phyloP scores from a whole-genome alignment of 2,888 invertebrate species.

The Scaptodrosophila latifasciaeformis region DNA sequence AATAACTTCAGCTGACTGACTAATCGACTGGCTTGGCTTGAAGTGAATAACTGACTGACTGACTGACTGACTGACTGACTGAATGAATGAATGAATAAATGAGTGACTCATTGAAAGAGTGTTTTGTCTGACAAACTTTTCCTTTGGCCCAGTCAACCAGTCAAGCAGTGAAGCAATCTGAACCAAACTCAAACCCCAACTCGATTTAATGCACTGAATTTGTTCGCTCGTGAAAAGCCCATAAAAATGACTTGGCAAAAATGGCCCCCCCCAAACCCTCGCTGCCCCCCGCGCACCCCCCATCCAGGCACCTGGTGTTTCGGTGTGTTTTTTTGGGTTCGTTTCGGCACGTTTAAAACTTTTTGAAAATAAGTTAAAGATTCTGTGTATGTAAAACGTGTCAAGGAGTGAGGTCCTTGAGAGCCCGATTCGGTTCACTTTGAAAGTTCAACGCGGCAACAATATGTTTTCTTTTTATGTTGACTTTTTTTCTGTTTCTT shows the following conservation, averaged over 20 bases:
- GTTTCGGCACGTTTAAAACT: slow-evolving; percentile 51
- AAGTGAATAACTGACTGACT: too few species aligned
- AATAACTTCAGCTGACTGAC: too few species aligned
- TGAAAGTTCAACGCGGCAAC: background rate
- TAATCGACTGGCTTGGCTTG: too few species aligned
- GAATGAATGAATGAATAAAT: too few species aligned
- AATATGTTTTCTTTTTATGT: background rate
- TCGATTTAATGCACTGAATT: background rate
- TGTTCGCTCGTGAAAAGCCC: background rate
- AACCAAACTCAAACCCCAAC: too few species aligned
- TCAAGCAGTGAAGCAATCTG: too few species aligned
- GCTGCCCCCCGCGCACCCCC: background rate
- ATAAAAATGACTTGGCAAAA: slow-evolving; percentile 26
- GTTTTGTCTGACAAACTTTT: too few species aligned
- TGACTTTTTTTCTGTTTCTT: too few species aligned
- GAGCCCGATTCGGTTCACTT: background rate
- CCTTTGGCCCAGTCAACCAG: slow-evolving; percentile 27
- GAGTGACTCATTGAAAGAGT: too few species aligned
- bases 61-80: too few species aligned
- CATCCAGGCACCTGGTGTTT: background rate
- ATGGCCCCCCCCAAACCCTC: background rate
- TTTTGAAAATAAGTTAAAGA: slow-evolving; percentile 47
- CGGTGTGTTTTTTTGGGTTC: too few species aligned
- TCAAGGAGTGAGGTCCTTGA: background rate
- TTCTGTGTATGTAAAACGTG: slow-evolving; percentile 7